Evolutionary conservation across 2,888 invertebrate species (phyloP).

Genomic region (Spilarctia lutea): DNA sequence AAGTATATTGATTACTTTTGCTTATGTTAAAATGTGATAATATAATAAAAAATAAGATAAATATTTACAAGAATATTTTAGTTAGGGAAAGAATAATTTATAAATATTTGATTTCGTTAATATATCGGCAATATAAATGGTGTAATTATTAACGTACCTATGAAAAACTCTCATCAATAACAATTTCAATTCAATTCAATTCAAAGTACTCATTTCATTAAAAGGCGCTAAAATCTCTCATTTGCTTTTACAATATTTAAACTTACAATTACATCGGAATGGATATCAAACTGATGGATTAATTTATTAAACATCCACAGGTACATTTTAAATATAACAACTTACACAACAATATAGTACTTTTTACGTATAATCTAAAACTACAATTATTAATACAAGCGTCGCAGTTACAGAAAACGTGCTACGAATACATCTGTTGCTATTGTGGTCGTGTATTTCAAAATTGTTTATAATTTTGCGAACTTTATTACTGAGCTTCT

Average conservation of each 20-base stretch:
- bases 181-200: conserved; percentile 72
- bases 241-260: conserved; percentile 34
- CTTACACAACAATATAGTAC: conserved; percentile 24
- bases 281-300: conserved; percentile 40
- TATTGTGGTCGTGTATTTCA: conserved; percentile 59
- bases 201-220: conserved; percentile 72
- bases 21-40: too few species aligned
- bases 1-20: neutral
- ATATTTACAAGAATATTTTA: conserved; percentile 9
- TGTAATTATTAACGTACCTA: conserved; percentile 63
- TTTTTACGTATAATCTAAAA: conserved; percentile 51
- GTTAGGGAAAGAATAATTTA: conserved; percentile 33
- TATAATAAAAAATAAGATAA: neutral
- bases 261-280: conserved; percentile 48
- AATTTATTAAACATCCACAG: conserved; percentile 38
- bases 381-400: conserved; percentile 37
- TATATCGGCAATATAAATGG: conserved; percentile 34
- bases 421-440: conserved; percentile 48
- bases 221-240: conserved; percentile 53
- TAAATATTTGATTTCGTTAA: conserved; percentile 43
- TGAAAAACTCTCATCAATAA: conserved; percentile 79
- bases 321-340: conserved; percentile 28
- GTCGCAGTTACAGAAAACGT: conserved; percentile 25
- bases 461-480: conserved; percentile 75
- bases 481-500: conserved; percentile 78